Conservation (phyloP, 2,888 invertebrate species). For the Drosophila robusta region DNA sequence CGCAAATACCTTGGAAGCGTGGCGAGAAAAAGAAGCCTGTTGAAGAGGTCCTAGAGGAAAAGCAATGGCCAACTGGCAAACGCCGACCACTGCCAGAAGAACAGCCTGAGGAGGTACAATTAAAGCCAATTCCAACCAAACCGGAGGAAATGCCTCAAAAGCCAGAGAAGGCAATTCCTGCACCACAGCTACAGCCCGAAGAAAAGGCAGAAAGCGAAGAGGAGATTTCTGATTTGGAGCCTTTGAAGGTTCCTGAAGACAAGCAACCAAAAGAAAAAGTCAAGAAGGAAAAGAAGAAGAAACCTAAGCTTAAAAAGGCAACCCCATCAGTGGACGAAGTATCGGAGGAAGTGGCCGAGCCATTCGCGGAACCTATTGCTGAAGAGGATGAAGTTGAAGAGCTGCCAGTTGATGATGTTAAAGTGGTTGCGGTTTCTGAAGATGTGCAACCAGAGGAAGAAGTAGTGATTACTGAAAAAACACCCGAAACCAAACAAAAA, state of each 20-base stretch:
- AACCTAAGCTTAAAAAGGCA: slow-evolving; percentile 82
- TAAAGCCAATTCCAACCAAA: slow-evolving; percentile 84
- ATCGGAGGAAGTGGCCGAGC: slow-evolving; percentile 82
- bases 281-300: slow-evolving; percentile 83
- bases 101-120: slow-evolving; percentile 84
- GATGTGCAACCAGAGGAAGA: slow-evolving; percentile 83
- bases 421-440: slow-evolving; percentile 83
- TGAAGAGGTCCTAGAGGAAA: slow-evolving; percentile 82
- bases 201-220: slow-evolving; percentile 79
- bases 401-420: slow-evolving; percentile 78
- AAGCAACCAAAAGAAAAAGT: slow-evolving; percentile 85
- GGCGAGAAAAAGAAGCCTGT: slow-evolving; percentile 84
- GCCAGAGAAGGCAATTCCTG: slow-evolving; percentile 74
- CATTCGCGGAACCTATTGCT: slow-evolving; percentile 83
- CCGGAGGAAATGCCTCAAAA: slow-evolving; percentile 75
- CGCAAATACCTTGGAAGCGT: slow-evolving; percentile 83
- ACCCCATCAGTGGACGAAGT: slow-evolving; percentile 83
- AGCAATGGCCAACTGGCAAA: slow-evolving; percentile 84
- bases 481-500: slow-evolving; percentile 78
- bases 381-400: slow-evolving; percentile 82
- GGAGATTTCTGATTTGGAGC: slow-evolving; percentile 73
- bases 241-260: slow-evolving; percentile 78
- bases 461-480: slow-evolving; percentile 67
- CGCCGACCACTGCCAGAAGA: slow-evolving; percentile 85
- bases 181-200: slow-evolving; percentile 77